Base-by-base conservation (phyloP, 2,888 invertebrate species). In the Neoaliturus tenellus region DNA sequence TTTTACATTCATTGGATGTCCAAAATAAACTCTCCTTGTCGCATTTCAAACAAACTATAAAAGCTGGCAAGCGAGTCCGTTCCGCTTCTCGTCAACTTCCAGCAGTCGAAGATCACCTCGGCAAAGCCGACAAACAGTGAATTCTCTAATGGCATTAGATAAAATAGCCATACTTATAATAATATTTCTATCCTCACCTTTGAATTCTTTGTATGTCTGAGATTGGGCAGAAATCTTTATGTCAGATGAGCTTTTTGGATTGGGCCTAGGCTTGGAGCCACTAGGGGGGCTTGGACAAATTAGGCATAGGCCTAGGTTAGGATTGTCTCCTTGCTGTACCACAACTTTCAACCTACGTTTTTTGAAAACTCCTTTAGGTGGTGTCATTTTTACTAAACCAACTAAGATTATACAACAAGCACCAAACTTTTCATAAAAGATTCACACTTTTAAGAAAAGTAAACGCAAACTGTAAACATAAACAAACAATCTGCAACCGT, bases 1-100 rank as follows among this genome's bases (percentile, higher is more conserved):
- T 6, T 35, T 80, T 35, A 55, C 14, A 58, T 33, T 82, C 44
- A 28, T 71, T 39, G 28, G 71, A 44, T 39, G 67, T 67, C 67
- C 81, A 81, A 41, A 67, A 39, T 4, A 33, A n/a, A 39, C n/a
- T 41, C 6, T 6, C 39, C 25, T n/a, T 67, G 23, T 51, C 62
- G 69, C 8, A 67, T 14, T 80, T 62, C 25, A 35, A 35, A 81
- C 81, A 81, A 6, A 14, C n/a, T 2, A 81, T 14, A 17, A 35
- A 20, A 81, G 31, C 25, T 39, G 17, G 44, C 67, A 81, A 10
- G 81, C 81, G 20, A 81, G 41, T 4, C 81, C 44, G 69, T 69
- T 69, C n/a, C 33, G 12, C 6, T 33, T 31, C n/a, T 33, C 33
- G 1, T 28, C 33, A n/a, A 31, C 33, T 33, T 69, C 69, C 14